Evolutionary conservation across 2,797 vertebrate genomes (phyloP).

Genomic region (Pelodytes ibericus): DNA sequence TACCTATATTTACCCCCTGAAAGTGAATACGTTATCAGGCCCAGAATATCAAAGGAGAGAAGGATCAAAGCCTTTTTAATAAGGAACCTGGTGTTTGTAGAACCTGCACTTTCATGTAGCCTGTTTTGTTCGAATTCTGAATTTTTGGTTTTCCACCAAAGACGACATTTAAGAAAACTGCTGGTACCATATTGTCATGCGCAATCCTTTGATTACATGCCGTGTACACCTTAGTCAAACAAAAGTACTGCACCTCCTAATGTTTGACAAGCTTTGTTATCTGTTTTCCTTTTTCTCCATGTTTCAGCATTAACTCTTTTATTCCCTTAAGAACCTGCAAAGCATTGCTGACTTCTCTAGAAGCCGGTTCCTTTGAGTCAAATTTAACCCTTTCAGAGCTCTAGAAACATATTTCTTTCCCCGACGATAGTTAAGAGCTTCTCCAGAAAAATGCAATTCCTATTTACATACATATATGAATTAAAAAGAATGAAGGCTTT

Average conservation of each 20-base stretch:
- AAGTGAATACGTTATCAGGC: slow-evolving; percentile 99
- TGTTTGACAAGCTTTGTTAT: slow-evolving; percentile 66
- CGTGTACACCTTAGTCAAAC: slow-evolving; percentile 84
- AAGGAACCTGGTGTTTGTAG: slow-evolving; percentile 95
- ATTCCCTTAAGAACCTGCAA: neutral
- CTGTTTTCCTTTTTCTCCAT: slow-evolving; percentile 61
- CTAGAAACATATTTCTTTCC: too few species aligned
- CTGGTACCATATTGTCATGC: slow-evolving; percentile 90
- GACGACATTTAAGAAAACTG: slow-evolving; percentile 90
- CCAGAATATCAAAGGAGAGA: slow-evolving; percentile 94
- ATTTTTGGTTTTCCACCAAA: slow-evolving; percentile 79
- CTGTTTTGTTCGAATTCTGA: slow-evolving; percentile 85
- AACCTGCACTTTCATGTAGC: slow-evolving; percentile 89
- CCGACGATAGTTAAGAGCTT: too few species aligned
- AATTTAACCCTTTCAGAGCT: too few species aligned
- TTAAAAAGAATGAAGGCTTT: too few species aligned
- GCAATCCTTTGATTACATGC: slow-evolving; percentile 92
- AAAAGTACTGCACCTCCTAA: slow-evolving; percentile 71
- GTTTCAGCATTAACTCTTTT: slow-evolving; percentile 29
- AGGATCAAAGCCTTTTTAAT: slow-evolving; percentile 99
- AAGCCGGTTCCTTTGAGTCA: too few species aligned
- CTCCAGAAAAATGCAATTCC: too few species aligned
- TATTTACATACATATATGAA: too few species aligned
- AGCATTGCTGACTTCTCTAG: too few species aligned
- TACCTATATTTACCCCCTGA: slow-evolving; percentile 99